Base-by-base conservation (phyloP, 2,113 vertebrate genomes). In the Danionella cerebrum region DNA sequence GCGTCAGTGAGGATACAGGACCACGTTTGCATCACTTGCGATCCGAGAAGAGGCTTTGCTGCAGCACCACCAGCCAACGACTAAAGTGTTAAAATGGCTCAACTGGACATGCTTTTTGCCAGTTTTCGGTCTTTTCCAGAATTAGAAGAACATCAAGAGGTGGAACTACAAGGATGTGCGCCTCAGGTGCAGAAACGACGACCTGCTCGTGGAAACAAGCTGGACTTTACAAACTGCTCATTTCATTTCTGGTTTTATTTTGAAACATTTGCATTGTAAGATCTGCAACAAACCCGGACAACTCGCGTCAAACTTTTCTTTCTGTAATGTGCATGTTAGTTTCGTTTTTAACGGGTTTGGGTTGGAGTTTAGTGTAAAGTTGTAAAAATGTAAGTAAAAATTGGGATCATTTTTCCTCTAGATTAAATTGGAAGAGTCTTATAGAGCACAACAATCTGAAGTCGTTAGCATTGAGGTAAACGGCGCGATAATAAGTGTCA, bases 181-280 rank as follows among this genome's bases (percentile, higher is more conserved):
- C 59, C 67, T 67, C 87, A 87, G 88, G 86, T 89, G 86, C 85
- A 84, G 84, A 81, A 78, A 87, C 84, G 73, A 83, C 65, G 69
- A 29, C 67, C 72, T 75, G 68, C 66, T 47, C 65, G 70, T 14
- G 35, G 50, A n/a, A 41, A 74, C 59, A 72, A 59, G 48, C 71
- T 59, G 82, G 78, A 87, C 84, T 87, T 84, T 77, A 73, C 29
- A 58, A 55, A 47, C 39, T 66, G 58, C 58, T 69, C 14, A 21
- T 39, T 36, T 64, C 7, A 25, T 35, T 25, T 47, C n/a, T 1
- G 21, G 18, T 24, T 39, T 11, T 70, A 16, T 51, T 6, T 18
- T 51, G 67, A 68, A 39, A 22, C 57, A 52, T 63, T 42, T 57
- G 35, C 47, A 38, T 22, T 62, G 62, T 22, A 24, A 11, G 5